phyloP scores from a whole-genome alignment of 2,888 invertebrate species.

The Heliconius erato region DNA sequence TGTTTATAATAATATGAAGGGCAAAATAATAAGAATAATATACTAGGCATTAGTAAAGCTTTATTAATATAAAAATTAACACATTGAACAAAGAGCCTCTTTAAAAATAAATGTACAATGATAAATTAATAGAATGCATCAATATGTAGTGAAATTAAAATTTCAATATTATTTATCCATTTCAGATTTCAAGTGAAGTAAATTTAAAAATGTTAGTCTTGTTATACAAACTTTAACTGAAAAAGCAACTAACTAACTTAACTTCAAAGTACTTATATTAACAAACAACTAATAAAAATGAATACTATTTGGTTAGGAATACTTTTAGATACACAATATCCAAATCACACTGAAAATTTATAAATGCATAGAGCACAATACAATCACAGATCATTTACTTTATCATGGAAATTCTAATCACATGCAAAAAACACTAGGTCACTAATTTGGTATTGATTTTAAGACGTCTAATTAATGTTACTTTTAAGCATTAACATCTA shows the following conservation, averaged over 20 bases:
- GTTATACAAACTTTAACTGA: not conserved
- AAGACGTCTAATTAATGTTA: slow-evolving; percentile 1
- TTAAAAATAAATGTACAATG: not conserved
- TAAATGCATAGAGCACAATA: slow-evolving; percentile 21
- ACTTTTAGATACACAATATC: not conserved
- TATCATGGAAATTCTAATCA: slow-evolving; percentile 10
- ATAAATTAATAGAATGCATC: not conserved
- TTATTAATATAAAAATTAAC: slow-evolving; percentile 18
- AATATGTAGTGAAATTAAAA: not conserved
- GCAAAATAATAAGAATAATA: not conserved
- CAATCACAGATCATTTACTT: slow-evolving; percentile 22
- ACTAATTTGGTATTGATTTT: slow-evolving; percentile 11
- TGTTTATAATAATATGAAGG: not conserved
- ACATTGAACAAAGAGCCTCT: slow-evolving; percentile 18
- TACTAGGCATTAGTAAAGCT: not conserved
- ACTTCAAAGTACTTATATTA: not conserved
- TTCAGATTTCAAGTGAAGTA: not conserved
- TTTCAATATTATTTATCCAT: not conserved
- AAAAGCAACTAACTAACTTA: not conserved
- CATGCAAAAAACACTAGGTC: not conserved
- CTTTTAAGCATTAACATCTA: not conserved
- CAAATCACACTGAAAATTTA: slow-evolving; percentile 9
- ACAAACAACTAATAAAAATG: not conserved
- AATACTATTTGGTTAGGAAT: slow-evolving; percentile 18
- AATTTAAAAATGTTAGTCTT: slow-evolving; percentile 7